Evolutionary conservation across 2,888 invertebrate genomes (phyloP).

Genomic region (Epinotia brunnichana): DNA sequence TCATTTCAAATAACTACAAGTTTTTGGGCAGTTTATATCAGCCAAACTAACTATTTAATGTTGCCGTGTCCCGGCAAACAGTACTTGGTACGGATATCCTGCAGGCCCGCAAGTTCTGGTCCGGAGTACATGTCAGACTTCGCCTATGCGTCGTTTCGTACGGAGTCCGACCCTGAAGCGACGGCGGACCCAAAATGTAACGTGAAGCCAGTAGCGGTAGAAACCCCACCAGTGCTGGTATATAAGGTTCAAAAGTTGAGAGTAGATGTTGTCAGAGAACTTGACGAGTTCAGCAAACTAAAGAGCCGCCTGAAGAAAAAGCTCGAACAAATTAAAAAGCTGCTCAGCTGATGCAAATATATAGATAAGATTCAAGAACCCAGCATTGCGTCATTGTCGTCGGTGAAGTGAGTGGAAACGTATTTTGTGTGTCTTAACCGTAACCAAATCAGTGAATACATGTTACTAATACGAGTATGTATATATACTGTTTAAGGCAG

Average conservation of each 20-base stretch:
- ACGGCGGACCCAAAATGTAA: neutral
- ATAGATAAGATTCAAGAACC: no score
- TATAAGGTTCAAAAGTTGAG: neutral
- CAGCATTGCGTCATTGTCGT: no score
- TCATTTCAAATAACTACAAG: no score
- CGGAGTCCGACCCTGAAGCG: neutral
- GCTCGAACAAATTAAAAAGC: neutral
- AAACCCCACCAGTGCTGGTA: no score
- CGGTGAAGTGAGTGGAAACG: no score
- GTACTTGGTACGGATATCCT: neutral
- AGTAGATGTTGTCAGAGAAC: no score
- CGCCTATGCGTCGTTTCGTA: neutral
- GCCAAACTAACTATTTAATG: neutral
- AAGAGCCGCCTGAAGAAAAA: neutral
- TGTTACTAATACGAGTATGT: no score
- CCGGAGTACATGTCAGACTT: neutral
- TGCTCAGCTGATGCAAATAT: neutral
- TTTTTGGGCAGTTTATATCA: no score
- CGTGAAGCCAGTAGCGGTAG: neutral
- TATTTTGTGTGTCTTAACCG: no score
- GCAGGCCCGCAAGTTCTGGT: neutral
- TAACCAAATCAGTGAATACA: no score
- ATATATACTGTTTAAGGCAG: no score
- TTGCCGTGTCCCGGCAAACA: neutral
- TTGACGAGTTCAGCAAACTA: no score